Base-by-base conservation (phyloP, 2,888 invertebrate species). In the Apotomis betuletana region DNA sequence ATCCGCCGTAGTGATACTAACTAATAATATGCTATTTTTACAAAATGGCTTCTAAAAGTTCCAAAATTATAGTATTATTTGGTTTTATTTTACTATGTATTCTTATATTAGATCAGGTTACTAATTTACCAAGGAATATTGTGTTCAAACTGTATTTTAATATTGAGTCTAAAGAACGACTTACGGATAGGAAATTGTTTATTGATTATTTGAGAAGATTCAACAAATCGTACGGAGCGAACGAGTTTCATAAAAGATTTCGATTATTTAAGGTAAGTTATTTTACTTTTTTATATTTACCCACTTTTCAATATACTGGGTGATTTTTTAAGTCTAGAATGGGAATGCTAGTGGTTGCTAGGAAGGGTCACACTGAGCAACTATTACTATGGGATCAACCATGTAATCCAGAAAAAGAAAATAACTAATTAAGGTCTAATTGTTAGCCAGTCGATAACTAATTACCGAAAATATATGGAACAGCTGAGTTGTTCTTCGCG, bases 261-360 rank as follows among this genome's bases (percentile, higher is more conserved):
- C 4, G 71, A 1, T 75, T 80, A 74, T 85, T 83, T 73, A 80
- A 83, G 81, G 86, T 86, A 64, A 54, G 63, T 27, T 27, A 27
- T 2, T 27, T 27, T 27, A 1, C 2, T 27, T 27, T 27, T 2
- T 27, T 15, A 15, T 15, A 15, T 15, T 15, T 27, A 27, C 27
- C 27, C 27, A 27, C 27, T n/a, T n/a, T n/a, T n/a, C 15, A 15
- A 15, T 15, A 15, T 15, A 15, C 15, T 15, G 15, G 15, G 15
- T 15, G 15, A 15, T 15, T 15, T 0, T 0, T 15, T 15, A 15
- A 15, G 15, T 15, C 15, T 15, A 15, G 15, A 15, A 15, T 15
- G 15, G 15, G 15, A 15, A 1, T 15, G 15, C 15, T n/a, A 15
- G 15, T 0, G 0, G 15, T 15, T 15, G 15, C 15, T 15, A 1